A percentile compares a stretch with the other conserved stretches of the same genome.
These are phyloP conservation scores for Phainopepla nitens DNA, from an alignment of 2,113 vertebrate species.

Conservation along the genomic window DNA sequence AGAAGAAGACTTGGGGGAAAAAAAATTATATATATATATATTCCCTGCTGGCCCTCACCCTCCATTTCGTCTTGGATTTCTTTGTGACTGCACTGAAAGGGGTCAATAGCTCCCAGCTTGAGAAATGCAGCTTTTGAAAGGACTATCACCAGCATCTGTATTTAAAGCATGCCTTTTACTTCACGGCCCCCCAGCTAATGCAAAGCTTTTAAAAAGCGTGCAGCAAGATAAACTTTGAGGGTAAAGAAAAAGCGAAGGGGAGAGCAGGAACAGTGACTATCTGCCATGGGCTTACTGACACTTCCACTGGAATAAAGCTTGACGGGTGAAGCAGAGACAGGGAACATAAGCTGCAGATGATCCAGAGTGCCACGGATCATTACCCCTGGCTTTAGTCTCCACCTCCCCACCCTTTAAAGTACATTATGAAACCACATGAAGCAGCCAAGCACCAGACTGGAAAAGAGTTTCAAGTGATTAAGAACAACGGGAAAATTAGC, in stretches of 20 bases:
- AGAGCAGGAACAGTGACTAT: not conserved
- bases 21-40: not conserved
- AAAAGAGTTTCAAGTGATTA: not conserved
- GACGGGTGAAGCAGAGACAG: not conserved
- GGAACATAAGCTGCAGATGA: not conserved
- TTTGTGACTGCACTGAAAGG: conserved; percentile 36
- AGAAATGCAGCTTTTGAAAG: conserved; percentile 40
- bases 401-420: not conserved
- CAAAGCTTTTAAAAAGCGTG: not conserved
- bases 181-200: not conserved
- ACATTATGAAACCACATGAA: not conserved
- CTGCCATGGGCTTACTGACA: not conserved
- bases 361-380: not conserved
- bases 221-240: not conserved
- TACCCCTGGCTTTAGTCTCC: not conserved
- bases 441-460: not conserved
- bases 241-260: not conserved
- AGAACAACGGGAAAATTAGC: not conserved
- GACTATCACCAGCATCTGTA: not conserved
- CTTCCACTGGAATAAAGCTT: not conserved
- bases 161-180: not conserved
- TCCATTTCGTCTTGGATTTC: conserved; percentile 30
- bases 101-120: conserved; percentile 52
- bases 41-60: not conserved
- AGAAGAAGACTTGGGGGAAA: not conserved